Percentiles rank a stretch among this genome's conserved stretches.
Conservation (phyloP, 2,797 vertebrate species). For the Malurus leucopterus region DNA sequence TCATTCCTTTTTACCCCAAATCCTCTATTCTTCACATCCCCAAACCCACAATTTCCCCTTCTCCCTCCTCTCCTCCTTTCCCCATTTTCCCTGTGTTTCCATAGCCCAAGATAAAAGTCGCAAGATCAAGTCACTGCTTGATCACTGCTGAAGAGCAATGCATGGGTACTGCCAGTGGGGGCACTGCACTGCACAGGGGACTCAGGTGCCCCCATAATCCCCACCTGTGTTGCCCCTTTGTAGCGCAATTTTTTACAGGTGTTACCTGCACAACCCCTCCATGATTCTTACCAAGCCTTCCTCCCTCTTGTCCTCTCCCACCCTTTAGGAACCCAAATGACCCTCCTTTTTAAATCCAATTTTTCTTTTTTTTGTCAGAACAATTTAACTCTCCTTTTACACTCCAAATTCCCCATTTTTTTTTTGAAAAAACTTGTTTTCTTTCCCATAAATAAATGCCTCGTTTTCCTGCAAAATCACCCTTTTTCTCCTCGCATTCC, state of each 20-base stretch:
- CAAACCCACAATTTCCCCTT: background rate
- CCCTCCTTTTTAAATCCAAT: background rate
- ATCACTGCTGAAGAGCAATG: background rate
- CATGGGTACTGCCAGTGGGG: too few relatives aligned
- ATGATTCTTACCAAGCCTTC: background rate
- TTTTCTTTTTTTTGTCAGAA: background rate
- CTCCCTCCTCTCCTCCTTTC: too few relatives aligned
- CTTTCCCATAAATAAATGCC: background rate
- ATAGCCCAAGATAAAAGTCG: background rate
- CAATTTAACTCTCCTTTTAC: background rate
- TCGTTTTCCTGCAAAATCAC: background rate
- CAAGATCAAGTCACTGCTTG: background rate
- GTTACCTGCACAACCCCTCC: background rate
- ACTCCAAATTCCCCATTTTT: background rate
- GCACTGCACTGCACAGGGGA: rapidly evolving
- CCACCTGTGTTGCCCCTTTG: too few relatives aligned
- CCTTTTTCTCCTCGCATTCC: background rate
- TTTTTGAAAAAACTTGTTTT: background rate
- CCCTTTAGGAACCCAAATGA: rapidly evolving
- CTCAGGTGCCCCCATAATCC: rapidly evolving
- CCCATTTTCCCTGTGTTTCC: background rate
- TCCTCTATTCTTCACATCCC: background rate
- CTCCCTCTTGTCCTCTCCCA: background rate
- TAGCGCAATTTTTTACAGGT: background rate
- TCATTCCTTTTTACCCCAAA: background rate